Percentiles rank a stretch among this genome's conserved stretches.
Evolutionary conservation across 2,113 vertebrate genomes (phyloP).

Genomic region (Corapipo altera): DNA sequence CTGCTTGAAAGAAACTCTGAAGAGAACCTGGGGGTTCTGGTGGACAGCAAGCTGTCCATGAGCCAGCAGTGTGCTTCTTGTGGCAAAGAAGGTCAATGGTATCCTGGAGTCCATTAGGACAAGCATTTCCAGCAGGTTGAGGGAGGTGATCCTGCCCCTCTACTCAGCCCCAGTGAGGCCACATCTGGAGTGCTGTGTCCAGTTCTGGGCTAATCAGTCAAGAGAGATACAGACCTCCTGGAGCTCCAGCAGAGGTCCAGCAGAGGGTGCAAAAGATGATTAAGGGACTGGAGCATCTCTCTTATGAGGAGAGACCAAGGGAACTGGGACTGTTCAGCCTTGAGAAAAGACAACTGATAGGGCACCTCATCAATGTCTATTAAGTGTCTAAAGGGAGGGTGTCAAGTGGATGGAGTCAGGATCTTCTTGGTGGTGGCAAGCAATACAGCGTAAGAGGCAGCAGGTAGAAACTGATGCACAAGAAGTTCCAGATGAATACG

Average conservation of each 20-base stretch:
- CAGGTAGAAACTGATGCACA: background rate
- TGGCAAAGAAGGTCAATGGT: background rate
- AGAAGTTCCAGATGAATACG: background rate
- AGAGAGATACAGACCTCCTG: background rate
- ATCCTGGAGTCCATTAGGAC: background rate
- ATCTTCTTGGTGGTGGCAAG: background rate
- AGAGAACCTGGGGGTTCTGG: background rate
- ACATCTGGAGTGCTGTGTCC: background rate
- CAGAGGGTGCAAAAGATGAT: background rate
- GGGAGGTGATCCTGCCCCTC: background rate
- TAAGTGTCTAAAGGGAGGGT: background rate
- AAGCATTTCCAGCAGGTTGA: fast-evolving
- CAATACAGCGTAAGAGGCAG: background rate
- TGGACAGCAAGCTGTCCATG: background rate
- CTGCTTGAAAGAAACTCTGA: background rate
- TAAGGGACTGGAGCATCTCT: background rate
- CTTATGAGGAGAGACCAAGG: background rate
- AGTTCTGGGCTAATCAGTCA: background rate
- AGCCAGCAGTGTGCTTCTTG: background rate
- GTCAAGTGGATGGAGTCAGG: background rate
- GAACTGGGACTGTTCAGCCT: background rate
- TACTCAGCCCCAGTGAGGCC: background rate
- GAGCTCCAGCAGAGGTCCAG: background rate
- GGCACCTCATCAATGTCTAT: background rate
- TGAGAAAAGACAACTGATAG: no score